phyloP scores from a whole-genome alignment of 2,888 invertebrate species.

The Synanthedon tipuliformis region DNA sequence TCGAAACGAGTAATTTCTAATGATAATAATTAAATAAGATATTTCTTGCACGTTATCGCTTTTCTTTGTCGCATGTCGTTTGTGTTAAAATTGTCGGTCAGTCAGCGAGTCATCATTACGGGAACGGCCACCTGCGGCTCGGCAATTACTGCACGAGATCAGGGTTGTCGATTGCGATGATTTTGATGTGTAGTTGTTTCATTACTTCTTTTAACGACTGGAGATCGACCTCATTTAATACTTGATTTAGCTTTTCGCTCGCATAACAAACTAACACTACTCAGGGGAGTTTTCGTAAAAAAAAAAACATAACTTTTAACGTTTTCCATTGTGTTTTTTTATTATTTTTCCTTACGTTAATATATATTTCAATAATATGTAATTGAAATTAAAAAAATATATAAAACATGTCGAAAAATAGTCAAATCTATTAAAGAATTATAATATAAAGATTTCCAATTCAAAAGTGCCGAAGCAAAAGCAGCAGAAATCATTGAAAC shows the following conservation, averaged over 20 bases:
- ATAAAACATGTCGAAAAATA: no score
- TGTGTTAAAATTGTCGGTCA: conserved; percentile 1
- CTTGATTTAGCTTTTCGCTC: neutral
- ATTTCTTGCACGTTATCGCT: neutral
- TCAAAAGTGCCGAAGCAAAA: no score
- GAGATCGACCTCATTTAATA: neutral
- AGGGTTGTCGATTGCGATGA: neutral
- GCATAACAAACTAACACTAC: neutral
- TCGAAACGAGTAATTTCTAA: neutral
- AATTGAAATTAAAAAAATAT: no score
- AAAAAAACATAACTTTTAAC: no score
- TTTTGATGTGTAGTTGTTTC: neutral
- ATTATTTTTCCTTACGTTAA: no score
- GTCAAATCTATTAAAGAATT: no score
- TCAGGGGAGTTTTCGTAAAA: no score
- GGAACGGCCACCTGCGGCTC: conserved; percentile 1
- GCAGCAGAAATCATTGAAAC: no score
- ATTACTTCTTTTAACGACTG: neutral
- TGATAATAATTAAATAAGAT: neutral
- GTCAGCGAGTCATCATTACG: neutral
- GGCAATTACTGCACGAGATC: neutral
- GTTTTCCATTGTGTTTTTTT: no score
- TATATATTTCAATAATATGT: no score
- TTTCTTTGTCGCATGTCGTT: neutral
- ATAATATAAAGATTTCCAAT: no score